Evolutionary conservation across 2,113 vertebrate species (phyloP), one percentile per base, ranked within the genome.

Genomic region (Melanostigma gelatinosum): DNA sequence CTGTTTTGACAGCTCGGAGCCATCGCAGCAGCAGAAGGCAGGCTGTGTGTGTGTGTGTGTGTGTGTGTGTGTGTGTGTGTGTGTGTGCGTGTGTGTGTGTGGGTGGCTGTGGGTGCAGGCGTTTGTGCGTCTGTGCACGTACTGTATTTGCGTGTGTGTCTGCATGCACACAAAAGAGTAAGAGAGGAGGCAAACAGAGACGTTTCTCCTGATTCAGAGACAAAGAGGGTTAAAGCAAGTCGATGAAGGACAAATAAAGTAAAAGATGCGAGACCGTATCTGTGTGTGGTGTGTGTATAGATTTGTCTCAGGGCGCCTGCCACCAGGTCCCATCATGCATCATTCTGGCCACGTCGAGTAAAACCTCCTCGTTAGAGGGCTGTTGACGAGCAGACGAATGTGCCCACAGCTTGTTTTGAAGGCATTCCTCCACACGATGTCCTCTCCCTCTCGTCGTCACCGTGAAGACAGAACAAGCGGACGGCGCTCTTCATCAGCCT

Each of bases 1-100:
- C 83, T 94, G 91, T 93, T 94, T 93, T 94, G 93, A 94, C 94
- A 94, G 94, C 90, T 92, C 90, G 32, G 91, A 94, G 93, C 90
- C 92, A 91, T 94, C 89, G 77, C 87, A 88, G 89, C 90, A 92
- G 90, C 91, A 94, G 91, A 91, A 93, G 92, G 87, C 90, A 80
- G 88, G 34, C 74, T 88, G 22, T 82, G 82, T 79, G 72, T 68
- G 81, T 79, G 80, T 66, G 88, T 67, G 65, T 75, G 58, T 52
- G 71, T 65, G 58, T 54, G 67, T 63, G 50, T 46, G 58, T 69
- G n/a, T 68, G 7, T 32, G 46, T 72, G 77, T 77, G 16, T 71
- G 46, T 70, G 27, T 79, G 70, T 66, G 48, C 78, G 38, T 66
- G 55, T 83, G 65, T 79, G 70, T 66, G 48, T 80, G 38, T 66